Evolutionary conservation across 2,888 invertebrate genomes (phyloP), one percentile per base, ranked within the genome.

Genomic region (Acleris emargana): DNA sequence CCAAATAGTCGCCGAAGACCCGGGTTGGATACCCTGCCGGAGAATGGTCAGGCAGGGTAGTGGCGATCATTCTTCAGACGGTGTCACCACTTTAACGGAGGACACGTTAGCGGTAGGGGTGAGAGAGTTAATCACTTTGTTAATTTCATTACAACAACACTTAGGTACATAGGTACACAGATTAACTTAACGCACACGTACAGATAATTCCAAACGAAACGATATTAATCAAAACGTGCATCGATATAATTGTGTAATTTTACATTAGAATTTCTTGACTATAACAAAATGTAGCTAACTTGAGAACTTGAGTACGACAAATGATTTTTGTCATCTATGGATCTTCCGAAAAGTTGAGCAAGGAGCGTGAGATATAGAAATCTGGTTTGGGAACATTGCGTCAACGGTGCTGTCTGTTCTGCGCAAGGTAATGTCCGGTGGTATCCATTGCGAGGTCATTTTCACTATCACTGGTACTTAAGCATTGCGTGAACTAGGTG

Each of bases 21-120:
- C 90, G 92, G 92, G 91, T 93, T 93, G 92, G 91, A 93, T 92
- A 92, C 92, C 92, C 92, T 90, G 93, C 91, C 90, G 91, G 87
- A 86, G 87, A 86, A 20, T 20, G 2, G 20, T 20, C 20, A 3
- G 20, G 20, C n/a, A n/a, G n/a, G n/a, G n/a, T n/a, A n/a, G n/a
- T n/a, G n/a, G n/a, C n/a, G n/a, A n/a, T n/a, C n/a, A n/a, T n/a
- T n/a, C n/a, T n/a, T n/a, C n/a, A n/a, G n/a, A n/a, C n/a, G n/a
- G n/a, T n/a, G n/a, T 20, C 20, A 20, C 20, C 20, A 20, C 20
- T 20, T 20, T 20, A 2, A 1, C 20, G 20, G 20, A 20, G 20
- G 3, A 3, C 3, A 20, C 20, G 2, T 2, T 20, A 20, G 20
- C 2, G 20, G 20, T 20, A 20, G 20, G 20, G 20, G 20, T 20